phyloP scores from a whole-genome alignment of 2,797 vertebrate species.

The Tachyglossus aculeatus region DNA sequence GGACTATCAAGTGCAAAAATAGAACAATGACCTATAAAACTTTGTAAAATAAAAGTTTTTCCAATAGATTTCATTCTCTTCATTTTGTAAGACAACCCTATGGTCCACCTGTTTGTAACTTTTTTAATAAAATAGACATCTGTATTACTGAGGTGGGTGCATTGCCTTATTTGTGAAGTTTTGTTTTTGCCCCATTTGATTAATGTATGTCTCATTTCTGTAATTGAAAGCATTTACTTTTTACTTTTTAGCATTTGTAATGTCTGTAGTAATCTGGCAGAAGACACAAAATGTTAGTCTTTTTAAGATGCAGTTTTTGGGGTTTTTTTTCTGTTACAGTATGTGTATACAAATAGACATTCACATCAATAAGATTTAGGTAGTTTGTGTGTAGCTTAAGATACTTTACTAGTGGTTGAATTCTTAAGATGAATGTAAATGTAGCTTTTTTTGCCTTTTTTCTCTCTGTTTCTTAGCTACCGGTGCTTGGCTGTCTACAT shows the following conservation, averaged over 20 bases:
- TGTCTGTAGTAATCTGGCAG: neutral
- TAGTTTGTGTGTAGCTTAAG: too few species aligned
- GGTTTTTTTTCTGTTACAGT: too few species aligned
- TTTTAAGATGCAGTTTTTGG: neutral
- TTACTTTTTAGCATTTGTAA: conserved; percentile 7
- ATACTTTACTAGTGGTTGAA: too few species aligned
- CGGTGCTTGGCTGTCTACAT: too few species aligned
- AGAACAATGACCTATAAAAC: conserved; percentile 73
- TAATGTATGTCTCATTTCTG: neutral
- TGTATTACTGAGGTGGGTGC: conserved; percentile 74
- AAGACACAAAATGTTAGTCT: conserved; percentile 6
- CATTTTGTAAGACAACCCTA: conserved; percentile 81
- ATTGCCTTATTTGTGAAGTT: conserved; percentile 45
- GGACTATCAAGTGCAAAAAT: conserved; percentile 73
- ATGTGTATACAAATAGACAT: too few species aligned
- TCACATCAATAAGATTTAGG: too few species aligned
- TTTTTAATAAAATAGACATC: conserved; percentile 85
- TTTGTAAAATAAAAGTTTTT: conserved; percentile 76
- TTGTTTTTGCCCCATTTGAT: conserved; percentile 16
- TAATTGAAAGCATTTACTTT: conserved; percentile 13
- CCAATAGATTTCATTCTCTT: conserved; percentile 77
- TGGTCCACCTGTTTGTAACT: conserved; percentile 82
- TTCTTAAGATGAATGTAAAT: too few species aligned
- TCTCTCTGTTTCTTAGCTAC: too few species aligned
- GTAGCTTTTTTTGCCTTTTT: too few species aligned